Evolutionary conservation across 2,888 invertebrate species (phyloP).

Genomic region (Cerastis leucographa): DNA sequence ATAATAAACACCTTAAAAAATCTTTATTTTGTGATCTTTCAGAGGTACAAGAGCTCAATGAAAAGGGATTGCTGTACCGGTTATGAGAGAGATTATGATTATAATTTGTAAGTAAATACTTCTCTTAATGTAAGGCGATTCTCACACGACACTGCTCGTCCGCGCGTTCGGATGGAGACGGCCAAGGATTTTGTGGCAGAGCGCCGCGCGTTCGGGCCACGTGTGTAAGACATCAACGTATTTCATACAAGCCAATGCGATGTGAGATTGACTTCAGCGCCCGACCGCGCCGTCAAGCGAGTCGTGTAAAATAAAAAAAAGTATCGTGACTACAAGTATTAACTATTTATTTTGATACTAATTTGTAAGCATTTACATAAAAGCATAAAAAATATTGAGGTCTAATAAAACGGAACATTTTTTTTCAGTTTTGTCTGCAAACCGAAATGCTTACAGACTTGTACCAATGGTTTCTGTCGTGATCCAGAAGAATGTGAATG

Average conservation of each 20-base stretch:
- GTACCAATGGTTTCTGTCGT: slow-evolving; percentile 22
- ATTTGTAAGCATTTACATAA: neutral
- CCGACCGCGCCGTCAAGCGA: neutral
- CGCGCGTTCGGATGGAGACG: neutral
- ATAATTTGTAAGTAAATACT: slow-evolving; percentile 17
- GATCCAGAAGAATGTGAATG: slow-evolving; percentile 36
- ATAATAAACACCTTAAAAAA: neutral
- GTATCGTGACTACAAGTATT: neutral
- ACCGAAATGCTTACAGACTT: slow-evolving; percentile 2
- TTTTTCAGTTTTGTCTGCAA: slow-evolving; percentile 35
- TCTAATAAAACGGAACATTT: neutral
- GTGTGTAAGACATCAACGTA: neutral
- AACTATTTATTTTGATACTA: neutral
- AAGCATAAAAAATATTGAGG: no score
- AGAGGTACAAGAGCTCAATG: neutral
- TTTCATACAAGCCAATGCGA: neutral
- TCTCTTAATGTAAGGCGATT: neutral
- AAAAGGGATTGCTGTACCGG: slow-evolving; percentile 9
- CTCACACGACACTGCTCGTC: neutral
- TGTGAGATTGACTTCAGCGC: neutral
- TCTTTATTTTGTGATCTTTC: neutral
- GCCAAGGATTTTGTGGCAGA: neutral
- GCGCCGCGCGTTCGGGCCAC: no score
- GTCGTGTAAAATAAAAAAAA: neutral
- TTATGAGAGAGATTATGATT: slow-evolving; percentile 1